Evolutionary conservation across 2,888 invertebrate genomes (phyloP).

Genomic region (Apotomis capreana): DNA sequence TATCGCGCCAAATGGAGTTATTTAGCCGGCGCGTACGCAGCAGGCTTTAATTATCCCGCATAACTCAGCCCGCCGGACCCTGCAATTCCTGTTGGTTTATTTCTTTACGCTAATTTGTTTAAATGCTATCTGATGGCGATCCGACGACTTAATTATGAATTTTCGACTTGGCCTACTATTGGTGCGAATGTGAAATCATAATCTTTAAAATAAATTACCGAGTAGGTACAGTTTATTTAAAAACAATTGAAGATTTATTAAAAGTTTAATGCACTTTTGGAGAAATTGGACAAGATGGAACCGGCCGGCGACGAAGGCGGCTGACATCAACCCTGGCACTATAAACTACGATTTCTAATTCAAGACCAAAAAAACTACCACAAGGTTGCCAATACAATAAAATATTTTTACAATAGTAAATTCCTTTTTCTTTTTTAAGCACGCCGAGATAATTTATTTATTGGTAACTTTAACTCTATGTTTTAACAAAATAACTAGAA

Average conservation of each 20-base stretch:
- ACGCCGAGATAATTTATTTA: too few species aligned
- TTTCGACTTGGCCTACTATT: conserved; percentile 56
- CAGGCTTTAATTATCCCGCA: conserved; percentile 75
- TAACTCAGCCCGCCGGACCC: conserved; percentile 63
- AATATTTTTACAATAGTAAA: too few species aligned
- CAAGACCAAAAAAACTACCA: too few species aligned
- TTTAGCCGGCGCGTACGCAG: conserved; percentile 55
- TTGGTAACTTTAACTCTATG: too few species aligned
- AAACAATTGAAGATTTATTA: conserved; percentile 15
- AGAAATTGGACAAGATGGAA: not conserved
- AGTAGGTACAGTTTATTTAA: conserved; percentile 20
- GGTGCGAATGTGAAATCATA: conserved; percentile 14
- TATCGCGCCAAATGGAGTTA: conserved; percentile 60
- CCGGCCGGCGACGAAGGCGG: not conserved
- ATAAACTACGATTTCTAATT: too few species aligned
- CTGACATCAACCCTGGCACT: too few species aligned
- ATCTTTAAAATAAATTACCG: conserved; percentile 23
- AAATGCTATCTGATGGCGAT: conserved; percentile 67
- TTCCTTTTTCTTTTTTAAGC: too few species aligned
- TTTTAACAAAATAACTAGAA: too few species aligned
- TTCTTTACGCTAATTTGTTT: conserved; percentile 71
- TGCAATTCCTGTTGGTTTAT: conserved; percentile 63
- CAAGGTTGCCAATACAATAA: too few species aligned
- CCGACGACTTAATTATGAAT: conserved; percentile 61
- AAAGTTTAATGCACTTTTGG: conserved; percentile 4